Conservation (phyloP, 2,888 invertebrate species). For the Eristalinus sepulchralis region DNA sequence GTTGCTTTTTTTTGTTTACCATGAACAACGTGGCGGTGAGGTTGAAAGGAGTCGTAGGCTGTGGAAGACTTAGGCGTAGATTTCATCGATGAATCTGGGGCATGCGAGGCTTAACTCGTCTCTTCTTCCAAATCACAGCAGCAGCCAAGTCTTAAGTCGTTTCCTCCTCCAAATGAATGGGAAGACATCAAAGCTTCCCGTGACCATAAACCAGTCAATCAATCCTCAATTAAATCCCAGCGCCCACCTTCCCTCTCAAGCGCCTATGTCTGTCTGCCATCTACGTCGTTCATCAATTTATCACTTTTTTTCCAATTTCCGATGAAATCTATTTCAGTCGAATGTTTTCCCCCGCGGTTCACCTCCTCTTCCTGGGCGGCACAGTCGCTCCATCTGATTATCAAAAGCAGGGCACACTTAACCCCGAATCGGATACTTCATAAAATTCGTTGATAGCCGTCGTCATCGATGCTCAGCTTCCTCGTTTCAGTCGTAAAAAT, state of each 20-base stretch:
- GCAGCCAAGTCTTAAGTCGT: no score
- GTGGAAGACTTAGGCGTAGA: no score
- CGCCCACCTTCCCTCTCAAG: background rate
- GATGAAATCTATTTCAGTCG: background rate
- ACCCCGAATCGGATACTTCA: background rate
- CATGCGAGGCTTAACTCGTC: no score
- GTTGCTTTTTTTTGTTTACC: background rate
- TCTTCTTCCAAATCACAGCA: no score
- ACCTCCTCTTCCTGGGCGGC: background rate
- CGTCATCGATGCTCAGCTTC: background rate
- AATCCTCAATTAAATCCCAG: background rate
- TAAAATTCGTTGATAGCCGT: background rate
- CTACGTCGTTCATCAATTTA: no score
- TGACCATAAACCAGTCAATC: background rate
- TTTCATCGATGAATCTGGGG: no score
- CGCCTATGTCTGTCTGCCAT: background rate
- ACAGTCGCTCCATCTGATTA: no score
- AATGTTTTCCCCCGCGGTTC: background rate
- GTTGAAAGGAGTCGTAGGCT: no score
- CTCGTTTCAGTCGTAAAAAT: background rate
- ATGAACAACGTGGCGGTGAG: background rate
- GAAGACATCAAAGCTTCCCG: background rate
- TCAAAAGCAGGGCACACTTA: background rate
- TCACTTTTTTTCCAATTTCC: background rate
- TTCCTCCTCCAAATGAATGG: background rate